phyloP scores from a whole-genome alignment of 1,140 invertebrate species.

The Himalopsyche phryganea region DNA sequence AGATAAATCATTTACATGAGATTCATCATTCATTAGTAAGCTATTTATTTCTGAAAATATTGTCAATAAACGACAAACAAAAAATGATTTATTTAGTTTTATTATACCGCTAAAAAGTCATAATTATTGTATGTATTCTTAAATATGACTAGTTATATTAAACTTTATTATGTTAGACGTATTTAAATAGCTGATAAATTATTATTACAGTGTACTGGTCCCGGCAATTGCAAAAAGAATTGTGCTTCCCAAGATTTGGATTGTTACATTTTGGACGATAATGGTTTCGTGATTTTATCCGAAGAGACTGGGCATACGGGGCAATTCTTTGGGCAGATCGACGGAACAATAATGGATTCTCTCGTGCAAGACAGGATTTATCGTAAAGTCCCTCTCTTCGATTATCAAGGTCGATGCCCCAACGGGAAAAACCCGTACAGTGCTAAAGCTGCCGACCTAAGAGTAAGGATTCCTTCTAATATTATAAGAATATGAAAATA shows the following conservation, averaged over 20 bases:
- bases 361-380: constrained; percentile 87
- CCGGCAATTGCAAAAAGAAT: constrained; percentile 70
- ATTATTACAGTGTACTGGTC: constrained; percentile 63
- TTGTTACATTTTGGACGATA: constrained; percentile 90
- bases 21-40: not conserved
- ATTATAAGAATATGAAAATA: constrained; percentile 1
- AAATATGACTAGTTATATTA: too few species aligned
- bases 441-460: constrained; percentile 52
- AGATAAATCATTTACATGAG: too few species aligned
- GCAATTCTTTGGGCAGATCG: constrained; percentile 88
- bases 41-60: not conserved
- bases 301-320: constrained; percentile 80
- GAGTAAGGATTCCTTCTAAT: constrained; percentile 37
- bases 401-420: constrained; percentile 84
- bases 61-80: not conserved
- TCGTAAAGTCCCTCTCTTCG: constrained; percentile 77
- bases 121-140: too few species aligned
- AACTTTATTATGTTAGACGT: too few species aligned
- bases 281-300: constrained; percentile 89
- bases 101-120: too few species aligned
- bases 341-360: constrained; percentile 93
- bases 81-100: too few species aligned
- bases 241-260: constrained; percentile 83
- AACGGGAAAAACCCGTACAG: constrained; percentile 71
- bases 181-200: too few species aligned